Percentiles rank a stretch among this genome's conserved stretches.
Conservation (phyloP, 1,140 invertebrate genomes). For the Drosophila orena region DNA sequence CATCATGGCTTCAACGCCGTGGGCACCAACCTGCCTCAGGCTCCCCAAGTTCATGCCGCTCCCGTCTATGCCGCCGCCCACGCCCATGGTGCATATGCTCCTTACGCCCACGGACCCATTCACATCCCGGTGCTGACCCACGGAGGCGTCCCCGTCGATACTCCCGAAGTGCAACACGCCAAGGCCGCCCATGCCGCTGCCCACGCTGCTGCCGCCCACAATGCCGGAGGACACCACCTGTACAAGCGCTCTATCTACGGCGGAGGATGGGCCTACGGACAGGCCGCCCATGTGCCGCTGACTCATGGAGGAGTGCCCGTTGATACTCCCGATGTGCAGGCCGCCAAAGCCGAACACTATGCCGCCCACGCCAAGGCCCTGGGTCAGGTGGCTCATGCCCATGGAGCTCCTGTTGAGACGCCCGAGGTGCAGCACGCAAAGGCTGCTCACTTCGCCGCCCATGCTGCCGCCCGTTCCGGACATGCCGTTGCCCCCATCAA, state of each 20-base stretch:
- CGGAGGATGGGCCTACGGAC: constrained; percentile 70
- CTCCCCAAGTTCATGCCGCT: constrained; percentile 52
- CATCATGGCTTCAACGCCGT: constrained; percentile 88
- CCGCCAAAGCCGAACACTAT: constrained; percentile 88
- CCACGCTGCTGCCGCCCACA: constrained; percentile 85
- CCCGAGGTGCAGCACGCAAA: constrained; percentile 85
- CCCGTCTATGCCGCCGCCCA: constrained; percentile 69
- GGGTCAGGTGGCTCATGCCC: constrained; percentile 80
- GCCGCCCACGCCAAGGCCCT: constrained; percentile 87
- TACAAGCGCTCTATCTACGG: constrained; percentile 83
- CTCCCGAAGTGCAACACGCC: constrained; percentile 87
- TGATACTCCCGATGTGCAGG: constrained; percentile 88
- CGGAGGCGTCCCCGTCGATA: constrained; percentile 85
- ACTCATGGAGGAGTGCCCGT: constrained; percentile 87
- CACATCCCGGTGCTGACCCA: constrained; percentile 79
- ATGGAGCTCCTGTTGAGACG: constrained; percentile 82
- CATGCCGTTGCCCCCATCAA: constrained; percentile 58
- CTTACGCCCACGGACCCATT: constrained; percentile 63
- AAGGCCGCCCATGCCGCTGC: constrained; percentile 87
- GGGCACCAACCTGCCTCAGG: constrained; percentile 88
- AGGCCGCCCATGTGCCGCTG: constrained; percentile 84
- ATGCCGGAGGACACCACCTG: constrained; percentile 71
- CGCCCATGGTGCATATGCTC: constrained; percentile 46
- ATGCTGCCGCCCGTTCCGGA: constrained; percentile 72
- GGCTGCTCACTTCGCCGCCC: constrained; percentile 76